Evolutionary conservation across 2,888 invertebrate genomes (phyloP).

Genomic region (Scaptomyza cyrtandrae): DNA sequence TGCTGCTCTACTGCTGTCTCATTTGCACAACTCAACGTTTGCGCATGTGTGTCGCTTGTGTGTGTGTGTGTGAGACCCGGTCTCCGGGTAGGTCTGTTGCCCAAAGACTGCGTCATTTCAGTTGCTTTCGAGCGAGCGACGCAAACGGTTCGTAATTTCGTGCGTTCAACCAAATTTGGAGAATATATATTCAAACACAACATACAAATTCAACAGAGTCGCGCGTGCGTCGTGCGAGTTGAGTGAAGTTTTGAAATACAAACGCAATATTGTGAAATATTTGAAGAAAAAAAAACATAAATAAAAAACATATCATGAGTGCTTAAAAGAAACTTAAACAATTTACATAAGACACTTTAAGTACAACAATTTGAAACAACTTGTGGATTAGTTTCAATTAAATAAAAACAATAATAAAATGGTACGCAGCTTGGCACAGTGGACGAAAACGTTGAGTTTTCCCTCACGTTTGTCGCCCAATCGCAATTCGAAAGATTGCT

Average conservation of each 20-base stretch:
- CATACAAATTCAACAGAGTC: slow-evolving; percentile 37
- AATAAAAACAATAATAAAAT: slow-evolving; percentile 84
- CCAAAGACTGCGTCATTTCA: slow-evolving; percentile 66
- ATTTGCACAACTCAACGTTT: slow-evolving; percentile 37
- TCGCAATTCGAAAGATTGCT: slow-evolving; percentile 90
- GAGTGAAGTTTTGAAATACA: slow-evolving; percentile 61
- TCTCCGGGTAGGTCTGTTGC: slow-evolving; percentile 47
- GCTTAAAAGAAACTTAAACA: slow-evolving; percentile 40
- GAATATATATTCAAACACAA: slow-evolving; percentile 9
- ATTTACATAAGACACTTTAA: slow-evolving; percentile 19
- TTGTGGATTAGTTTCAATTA: slow-evolving; percentile 62
- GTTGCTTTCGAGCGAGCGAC: slow-evolving; percentile 74
- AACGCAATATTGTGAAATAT: slow-evolving; percentile 53
- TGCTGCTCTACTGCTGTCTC: slow-evolving; percentile 28
- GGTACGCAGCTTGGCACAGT: slow-evolving; percentile 95
- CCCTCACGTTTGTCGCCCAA: slow-evolving; percentile 93
- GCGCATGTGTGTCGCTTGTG: slow-evolving; percentile 25
- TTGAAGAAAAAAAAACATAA: slow-evolving; percentile 8
- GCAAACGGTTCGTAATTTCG: slow-evolving; percentile 67
- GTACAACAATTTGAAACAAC: slow-evolving; percentile 56
- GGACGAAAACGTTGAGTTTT: slow-evolving; percentile 96
- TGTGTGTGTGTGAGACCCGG: slow-evolving; percentile 25
- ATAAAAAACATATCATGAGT: slow-evolving; percentile 38
- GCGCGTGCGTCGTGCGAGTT: slow-evolving; percentile 67
- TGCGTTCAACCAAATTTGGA: slow-evolving; percentile 13